Conservation (phyloP, 2,888 invertebrate species). For the Meliscaeva auricollis region DNA sequence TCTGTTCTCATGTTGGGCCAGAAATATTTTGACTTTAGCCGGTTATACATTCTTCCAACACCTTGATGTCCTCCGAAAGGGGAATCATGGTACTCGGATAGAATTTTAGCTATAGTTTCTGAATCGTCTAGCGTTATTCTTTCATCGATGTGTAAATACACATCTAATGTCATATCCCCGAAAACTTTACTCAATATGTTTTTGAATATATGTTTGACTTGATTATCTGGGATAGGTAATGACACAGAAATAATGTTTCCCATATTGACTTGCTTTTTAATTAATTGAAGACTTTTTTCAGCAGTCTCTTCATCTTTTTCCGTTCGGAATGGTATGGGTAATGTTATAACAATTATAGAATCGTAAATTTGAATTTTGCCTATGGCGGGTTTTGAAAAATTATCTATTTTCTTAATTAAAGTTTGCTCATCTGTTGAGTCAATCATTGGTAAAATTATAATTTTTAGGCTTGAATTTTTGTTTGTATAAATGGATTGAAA, state of each 20-base stretch:
- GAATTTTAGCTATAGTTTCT: neutral
- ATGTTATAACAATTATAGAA: neutral
- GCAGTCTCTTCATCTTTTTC: neutral
- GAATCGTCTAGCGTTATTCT: neutral
- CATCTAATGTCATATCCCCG: neutral
- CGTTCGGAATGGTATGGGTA: neutral
- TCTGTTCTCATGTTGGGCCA: neutral
- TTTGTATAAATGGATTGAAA: neutral
- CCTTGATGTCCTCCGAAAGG: conserved; percentile 13
- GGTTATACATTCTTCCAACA: neutral
- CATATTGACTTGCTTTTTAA: neutral
- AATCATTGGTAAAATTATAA: neutral
- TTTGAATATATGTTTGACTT: neutral
- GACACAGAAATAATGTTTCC: neutral
- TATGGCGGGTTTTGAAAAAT: neutral
- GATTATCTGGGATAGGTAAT: neutral
- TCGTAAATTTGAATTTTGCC: neutral
- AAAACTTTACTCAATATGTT: neutral
- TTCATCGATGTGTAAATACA: neutral
- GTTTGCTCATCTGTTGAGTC: neutral
- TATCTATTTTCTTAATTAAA: neutral
- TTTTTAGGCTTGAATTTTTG: neutral
- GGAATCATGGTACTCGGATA: neutral
- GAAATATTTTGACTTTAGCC: neutral
- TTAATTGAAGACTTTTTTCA: neutral